Percentiles rank a stretch among this genome's conserved stretches.
phyloP scores from a whole-genome alignment of 2,888 invertebrate genomes.

The Zygogramma bicolorata region DNA sequence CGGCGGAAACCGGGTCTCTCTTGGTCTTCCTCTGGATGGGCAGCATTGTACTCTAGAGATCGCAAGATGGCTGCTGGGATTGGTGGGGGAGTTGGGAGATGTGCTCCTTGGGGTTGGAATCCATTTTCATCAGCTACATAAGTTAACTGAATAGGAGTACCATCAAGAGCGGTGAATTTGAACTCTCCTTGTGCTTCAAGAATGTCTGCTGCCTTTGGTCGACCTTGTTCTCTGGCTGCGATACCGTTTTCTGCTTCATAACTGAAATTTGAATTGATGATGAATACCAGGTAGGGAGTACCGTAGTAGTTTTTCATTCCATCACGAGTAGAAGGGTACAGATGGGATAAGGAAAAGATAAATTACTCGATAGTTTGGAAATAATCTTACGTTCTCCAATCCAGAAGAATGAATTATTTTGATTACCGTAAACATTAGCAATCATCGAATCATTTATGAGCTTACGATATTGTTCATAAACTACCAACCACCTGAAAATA shows the following conservation, averaged over 20 bases:
- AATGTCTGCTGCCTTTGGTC: slow-evolving; percentile 65
- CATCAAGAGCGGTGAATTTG: slow-evolving; percentile 74
- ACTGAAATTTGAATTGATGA: no score
- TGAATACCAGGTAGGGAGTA: no score
- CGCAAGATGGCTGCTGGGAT: slow-evolving; percentile 78
- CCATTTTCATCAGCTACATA: slow-evolving; percentile 75
- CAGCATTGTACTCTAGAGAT: slow-evolving; percentile 75
- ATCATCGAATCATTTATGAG: no score
- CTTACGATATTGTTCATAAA: no score
- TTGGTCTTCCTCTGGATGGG: slow-evolving; percentile 70
- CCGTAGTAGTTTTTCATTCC: no score
- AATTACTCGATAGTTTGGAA: no score
- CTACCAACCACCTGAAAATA: no score
- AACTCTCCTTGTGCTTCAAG: slow-evolving; percentile 70
- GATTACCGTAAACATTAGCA: no score
- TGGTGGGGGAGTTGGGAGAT: slow-evolving; percentile 74
- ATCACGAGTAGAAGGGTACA: not conserved
- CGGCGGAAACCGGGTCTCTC: slow-evolving; percentile 39
- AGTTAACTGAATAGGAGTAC: slow-evolving; percentile 60
- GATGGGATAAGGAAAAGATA: no score
- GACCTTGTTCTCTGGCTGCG: slow-evolving; percentile 64
- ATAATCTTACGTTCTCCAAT: no score
- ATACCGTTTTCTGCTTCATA: slow-evolving; percentile 70
- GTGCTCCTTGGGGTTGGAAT: slow-evolving; percentile 69
- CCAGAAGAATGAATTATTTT: no score